phyloP scores from a whole-genome alignment of 1,140 invertebrate genomes.

The Calliopsis andreniformis region DNA sequence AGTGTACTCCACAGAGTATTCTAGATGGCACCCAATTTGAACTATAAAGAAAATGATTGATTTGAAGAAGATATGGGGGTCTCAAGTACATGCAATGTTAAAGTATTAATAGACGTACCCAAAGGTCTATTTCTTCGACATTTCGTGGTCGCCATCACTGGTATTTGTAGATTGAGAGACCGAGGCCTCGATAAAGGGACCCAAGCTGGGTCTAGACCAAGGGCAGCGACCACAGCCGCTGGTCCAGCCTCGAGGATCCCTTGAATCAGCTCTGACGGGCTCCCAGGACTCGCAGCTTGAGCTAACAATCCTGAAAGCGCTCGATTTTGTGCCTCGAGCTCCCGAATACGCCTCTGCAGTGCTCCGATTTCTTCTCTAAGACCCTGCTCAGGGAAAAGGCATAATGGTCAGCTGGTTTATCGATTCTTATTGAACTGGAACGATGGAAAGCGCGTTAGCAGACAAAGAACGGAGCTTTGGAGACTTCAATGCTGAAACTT shows the following conservation, averaged over 20 bases:
- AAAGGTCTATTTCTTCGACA: slow-evolving; percentile 74
- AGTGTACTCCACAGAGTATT: no score
- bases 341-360: slow-evolving; percentile 84
- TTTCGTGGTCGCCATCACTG: slow-evolving; percentile 80
- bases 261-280: slow-evolving; percentile 74
- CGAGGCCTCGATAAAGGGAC: slow-evolving; percentile 84
- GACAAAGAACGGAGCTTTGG: slow-evolving; percentile 3
- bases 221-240: slow-evolving; percentile 70
- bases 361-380: slow-evolving; percentile 86
- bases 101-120: slow-evolving; percentile 60
- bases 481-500: not conserved
- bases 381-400: slow-evolving; percentile 78
- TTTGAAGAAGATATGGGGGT: no score
- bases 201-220: slow-evolving; percentile 84
- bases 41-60: no score
- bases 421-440: not conserved
- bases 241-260: slow-evolving; percentile 74
- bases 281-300: slow-evolving; percentile 84
- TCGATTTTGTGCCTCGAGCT: slow-evolving; percentile 86
- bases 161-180: slow-evolving; percentile 85
- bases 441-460: slow-evolving; percentile 53
- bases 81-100: no score
- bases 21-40: no score
- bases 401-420: not conserved
- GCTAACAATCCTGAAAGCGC: slow-evolving; percentile 85